Evolutionary conservation across 1,140 invertebrate species (phyloP), one percentile per base, ranked within the genome.

Genomic region (Popillia japonica): DNA sequence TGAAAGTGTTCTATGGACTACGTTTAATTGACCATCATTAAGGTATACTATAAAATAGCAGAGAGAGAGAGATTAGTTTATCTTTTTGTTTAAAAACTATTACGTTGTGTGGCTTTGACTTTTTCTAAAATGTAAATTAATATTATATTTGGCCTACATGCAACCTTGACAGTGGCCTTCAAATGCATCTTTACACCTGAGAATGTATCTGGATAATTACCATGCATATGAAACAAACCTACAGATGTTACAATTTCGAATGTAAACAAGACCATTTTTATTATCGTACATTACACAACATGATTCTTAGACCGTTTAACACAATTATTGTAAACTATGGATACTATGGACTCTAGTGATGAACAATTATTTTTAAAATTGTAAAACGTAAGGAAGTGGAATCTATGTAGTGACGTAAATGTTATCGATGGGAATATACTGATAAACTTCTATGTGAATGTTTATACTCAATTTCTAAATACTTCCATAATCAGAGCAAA

Each of bases 41-140:
- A 14, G 20, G 61, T 68, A n/a, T n/a, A 7, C 61, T 14, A 23
- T 34, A 68, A 27, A 68, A 68, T 22, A 1, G 2, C 10, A 48
- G 61, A 68, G 61, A 27, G 22, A 48, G 61, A 68, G 61, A 27
- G 22, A 68, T 68, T 34, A 27, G 61, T 68, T 68, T 68, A 68
- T 34, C 22, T 68, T 23, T 34, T 22, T 68, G 22, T 68, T 68
- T 68, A 68, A 6, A 17, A 27, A 23, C 20, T 23, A 8, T 68
- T 68, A 6, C 27, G 10, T 48, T 17, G 8, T 48, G n/a, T 10
- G n/a, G 44, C 44, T 48, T 48, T 17, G 8, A 10, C 8, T 48
- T 48, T 48, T 48, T 48, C 6, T 7, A 17, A 2, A 7, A 48
- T 48, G n/a, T 10, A 48, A 48, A 17, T 27, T 34, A 10, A 68